phyloP scores from a whole-genome alignment of 2,797 vertebrate genomes.

The Pantherophis vulpinus region DNA sequence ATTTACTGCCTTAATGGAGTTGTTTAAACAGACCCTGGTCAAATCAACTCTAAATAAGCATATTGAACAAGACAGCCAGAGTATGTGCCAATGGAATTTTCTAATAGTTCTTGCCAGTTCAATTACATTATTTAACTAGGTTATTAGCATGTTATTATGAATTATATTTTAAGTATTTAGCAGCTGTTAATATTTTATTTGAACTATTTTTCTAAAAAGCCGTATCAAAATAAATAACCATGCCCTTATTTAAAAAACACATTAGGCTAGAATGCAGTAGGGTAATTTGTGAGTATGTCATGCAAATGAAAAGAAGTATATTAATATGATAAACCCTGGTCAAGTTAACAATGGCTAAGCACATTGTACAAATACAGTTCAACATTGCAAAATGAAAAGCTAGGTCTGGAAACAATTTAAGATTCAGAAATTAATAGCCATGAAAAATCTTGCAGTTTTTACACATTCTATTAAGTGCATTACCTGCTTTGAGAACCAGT shows the following conservation, averaged over 20 bases:
- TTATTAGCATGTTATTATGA: not conserved
- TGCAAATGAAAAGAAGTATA: not conserved
- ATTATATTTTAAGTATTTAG: not conserved
- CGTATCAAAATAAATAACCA: not conserved
- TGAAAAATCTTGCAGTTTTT: not conserved
- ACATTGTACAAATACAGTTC: not conserved
- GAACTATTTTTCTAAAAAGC: not conserved
- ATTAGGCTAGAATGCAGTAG: not conserved
- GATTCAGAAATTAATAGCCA: not conserved
- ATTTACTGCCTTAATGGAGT: not conserved
- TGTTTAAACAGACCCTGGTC: not conserved
- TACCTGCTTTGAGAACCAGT: constrained; percentile 79
- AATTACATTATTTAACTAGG: not conserved
- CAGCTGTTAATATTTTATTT: not conserved
- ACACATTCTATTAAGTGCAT: constrained; percentile 32
- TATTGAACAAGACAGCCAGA: not conserved
- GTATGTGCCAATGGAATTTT: not conserved
- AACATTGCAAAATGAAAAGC: not conserved
- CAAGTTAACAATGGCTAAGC: not conserved
- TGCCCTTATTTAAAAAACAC: not conserved
- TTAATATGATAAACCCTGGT: not conserved
- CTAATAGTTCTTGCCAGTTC: not conserved
- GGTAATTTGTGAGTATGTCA: not conserved
- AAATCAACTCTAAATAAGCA: not conserved
- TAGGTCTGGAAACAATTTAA: not conserved